Evolutionary conservation across 92 coral and sea anemone genomes (phyloP), one percentile per base, ranked within the genome.

Genomic region (Pocillopora grandis): DNA sequence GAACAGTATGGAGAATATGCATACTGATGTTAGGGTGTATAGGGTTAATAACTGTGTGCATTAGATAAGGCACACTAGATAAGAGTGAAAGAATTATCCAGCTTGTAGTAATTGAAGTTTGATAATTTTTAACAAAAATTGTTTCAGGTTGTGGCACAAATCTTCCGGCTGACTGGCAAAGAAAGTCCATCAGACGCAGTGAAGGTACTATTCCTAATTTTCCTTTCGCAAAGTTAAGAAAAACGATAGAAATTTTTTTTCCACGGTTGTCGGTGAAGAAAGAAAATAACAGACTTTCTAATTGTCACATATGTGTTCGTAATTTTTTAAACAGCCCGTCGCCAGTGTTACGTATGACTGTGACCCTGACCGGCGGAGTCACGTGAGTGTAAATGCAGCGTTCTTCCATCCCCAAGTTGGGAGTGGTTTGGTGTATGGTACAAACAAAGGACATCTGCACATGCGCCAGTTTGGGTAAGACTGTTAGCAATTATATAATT

Each of bases 341-440:
- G 84, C 80, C 20, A 89, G 87, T 83, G 80, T 92, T 72, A 85
- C 72, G 71, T 89, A 80, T 75, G 93, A 94, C 5, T 74, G 85
- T 62, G 89, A 89, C 62, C 58, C 87, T 31, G 89, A 76, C 49
- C 58, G 82, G 42, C 71, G 91, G 23, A 31, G 85, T 3, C 89
- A 92, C 71, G 88, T 94, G 57, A 94, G 94, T 83, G 94, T 90
- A 18, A 94, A 97, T 73, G 97, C 98, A 5, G 98, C 96, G 27
- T 91, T 94, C 76, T 97, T 95, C 97, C 96, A 97, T 79, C 99
- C 99, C 55, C 91, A 89, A 58, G 96, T 97, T 16, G 99, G 99
- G 66, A 90, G 87, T 94, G 99, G 99, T 31, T 82, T 97, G 20
- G 99, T 93, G 31, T 94, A 92, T 78, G 99, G 99, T 15, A 97